Conservation (phyloP, 2,113 vertebrate genomes). For the Neolamprologus tretocephalus region DNA sequence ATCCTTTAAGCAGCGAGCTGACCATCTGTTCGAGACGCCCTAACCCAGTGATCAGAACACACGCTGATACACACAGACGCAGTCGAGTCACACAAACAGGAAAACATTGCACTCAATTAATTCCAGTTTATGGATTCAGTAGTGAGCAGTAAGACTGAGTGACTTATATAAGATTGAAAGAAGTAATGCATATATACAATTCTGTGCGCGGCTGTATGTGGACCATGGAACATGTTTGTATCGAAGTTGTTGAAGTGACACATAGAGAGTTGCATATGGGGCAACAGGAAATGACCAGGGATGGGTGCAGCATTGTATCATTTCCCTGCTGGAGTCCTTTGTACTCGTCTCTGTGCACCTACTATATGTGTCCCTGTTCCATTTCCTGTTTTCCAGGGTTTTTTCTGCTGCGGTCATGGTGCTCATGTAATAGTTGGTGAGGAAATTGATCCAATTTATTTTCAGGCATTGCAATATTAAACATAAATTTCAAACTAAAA, state of each 20-base stretch:
- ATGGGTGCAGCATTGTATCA: conserved; percentile 1
- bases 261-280: not conserved
- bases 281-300: conserved; percentile 37
- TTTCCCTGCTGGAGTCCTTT: conserved; percentile 30
- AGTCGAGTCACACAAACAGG: not conserved
- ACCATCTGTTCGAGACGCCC: conserved; percentile 64
- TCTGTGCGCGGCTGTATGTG: not conserved
- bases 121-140: not conserved
- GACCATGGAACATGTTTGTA: not conserved
- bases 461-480: not conserved
- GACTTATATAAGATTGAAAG: not conserved
- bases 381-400: conserved; percentile 40
- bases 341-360: not conserved
- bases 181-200: not conserved
- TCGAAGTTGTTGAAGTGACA: not conserved
- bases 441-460: not conserved
- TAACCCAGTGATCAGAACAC: conserved; percentile 21
- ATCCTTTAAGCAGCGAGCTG: conserved; percentile 63
- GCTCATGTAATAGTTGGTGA: not conserved
- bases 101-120: not conserved
- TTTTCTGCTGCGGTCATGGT: not conserved
- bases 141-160: not conserved
- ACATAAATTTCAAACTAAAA: not conserved
- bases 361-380: conserved; percentile 10
- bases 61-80: not conserved